Percentiles rank a stretch among this genome's conserved stretches.
These are phyloP conservation scores for Babyrousa celebensis DNA, from an alignment of 2,797 vertebrate genomes.

Conservation along the genomic window DNA sequence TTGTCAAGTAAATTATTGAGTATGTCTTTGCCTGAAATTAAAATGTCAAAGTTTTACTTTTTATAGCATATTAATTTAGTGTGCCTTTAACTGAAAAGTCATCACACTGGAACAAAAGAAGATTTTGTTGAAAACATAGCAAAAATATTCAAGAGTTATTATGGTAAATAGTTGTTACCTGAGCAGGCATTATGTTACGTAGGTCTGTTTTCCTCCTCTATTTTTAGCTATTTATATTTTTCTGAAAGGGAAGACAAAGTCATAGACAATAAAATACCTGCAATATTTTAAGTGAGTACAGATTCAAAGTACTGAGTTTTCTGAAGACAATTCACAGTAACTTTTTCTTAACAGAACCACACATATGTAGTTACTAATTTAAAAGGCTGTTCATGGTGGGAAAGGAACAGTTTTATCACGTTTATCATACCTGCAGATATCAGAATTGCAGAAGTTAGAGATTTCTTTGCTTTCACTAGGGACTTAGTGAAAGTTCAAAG, in stretches of 20 bases:
- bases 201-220: not conserved
- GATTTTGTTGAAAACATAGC: conserved; percentile 43
- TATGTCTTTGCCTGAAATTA: conserved; percentile 70
- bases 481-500: not conserved
- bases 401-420: not conserved
- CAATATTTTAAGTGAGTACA: not conserved
- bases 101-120: conserved; percentile 69
- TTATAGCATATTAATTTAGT: conserved; percentile 63
- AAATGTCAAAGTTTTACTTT: conserved; percentile 77
- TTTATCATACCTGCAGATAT: not conserved
- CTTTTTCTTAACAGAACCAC: not conserved
- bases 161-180: conserved; percentile 56
- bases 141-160: conserved; percentile 35
- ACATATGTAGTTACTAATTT: not conserved
- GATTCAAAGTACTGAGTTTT: conserved; percentile 5
- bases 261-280: not conserved
- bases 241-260: not conserved
- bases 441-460: not conserved
- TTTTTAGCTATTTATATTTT: conserved; percentile 26
- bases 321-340: not conserved
- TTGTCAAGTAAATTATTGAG: conserved; percentile 75
- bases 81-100: conserved; percentile 60
- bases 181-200: conserved; percentile 1
- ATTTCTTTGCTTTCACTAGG: not conserved
- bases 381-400: not conserved